These are phyloP conservation scores for Leontopithecus rosalia DNA, from an alignment of 2,797 vertebrate species.

Conservation along the genomic window DNA sequence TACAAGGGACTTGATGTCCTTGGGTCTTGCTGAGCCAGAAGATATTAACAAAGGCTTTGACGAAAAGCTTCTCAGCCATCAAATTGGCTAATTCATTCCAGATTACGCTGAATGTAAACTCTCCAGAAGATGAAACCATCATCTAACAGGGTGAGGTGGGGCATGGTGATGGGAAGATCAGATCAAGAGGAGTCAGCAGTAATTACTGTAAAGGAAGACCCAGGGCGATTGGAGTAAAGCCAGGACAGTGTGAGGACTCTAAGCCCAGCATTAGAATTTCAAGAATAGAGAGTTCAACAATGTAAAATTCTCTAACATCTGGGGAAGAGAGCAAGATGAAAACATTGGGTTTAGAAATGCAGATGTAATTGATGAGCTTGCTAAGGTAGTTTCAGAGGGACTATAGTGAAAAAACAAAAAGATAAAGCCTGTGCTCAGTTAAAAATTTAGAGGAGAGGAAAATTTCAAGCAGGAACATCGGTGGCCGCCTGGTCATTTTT, in stretches of 20 bases:
- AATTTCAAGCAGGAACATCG: neutral
- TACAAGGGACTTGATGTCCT: neutral
- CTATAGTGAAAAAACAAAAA: neutral
- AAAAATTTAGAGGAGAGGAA: neutral
- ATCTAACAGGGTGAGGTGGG: neutral
- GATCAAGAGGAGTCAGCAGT: neutral
- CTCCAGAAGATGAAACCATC: neutral
- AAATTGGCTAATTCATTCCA: neutral
- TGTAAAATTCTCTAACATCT: neutral
- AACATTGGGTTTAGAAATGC: neutral
- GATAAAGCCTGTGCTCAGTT: neutral
- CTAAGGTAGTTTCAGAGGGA: neutral
- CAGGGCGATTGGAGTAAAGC: too few species aligned
- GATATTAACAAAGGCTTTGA: neutral
- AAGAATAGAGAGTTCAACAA: neutral
- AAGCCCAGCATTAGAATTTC: neutral
- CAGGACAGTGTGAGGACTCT: neutral
- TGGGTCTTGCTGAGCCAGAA: neutral
- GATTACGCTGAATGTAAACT: neutral
- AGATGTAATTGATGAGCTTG: neutral
- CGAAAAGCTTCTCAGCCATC: neutral
- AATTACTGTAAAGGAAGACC: neutral
- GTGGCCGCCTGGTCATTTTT: neutral
- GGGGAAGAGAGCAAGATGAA: neutral
- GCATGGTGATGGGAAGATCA: fast-evolving